Conservation (phyloP, 2,888 invertebrate species). For the Sialis fuliginosa region DNA sequence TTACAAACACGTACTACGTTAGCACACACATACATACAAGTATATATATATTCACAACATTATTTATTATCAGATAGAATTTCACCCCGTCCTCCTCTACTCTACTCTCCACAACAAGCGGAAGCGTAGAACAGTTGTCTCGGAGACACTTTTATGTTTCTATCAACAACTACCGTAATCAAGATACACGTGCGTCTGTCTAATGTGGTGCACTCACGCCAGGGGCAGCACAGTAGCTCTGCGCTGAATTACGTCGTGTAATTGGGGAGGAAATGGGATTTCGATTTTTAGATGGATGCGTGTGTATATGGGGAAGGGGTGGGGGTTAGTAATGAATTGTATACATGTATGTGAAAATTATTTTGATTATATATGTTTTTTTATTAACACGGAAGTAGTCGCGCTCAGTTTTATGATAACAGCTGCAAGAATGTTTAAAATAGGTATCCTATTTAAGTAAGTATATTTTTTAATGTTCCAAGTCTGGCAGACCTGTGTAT, state of each 20-base stretch:
- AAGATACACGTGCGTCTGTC: slow-evolving; percentile 12
- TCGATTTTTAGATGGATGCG: neutral
- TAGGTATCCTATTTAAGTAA: too few relatives aligned
- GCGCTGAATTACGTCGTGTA: neutral
- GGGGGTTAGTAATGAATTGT: too few relatives aligned
- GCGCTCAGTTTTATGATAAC: too few relatives aligned
- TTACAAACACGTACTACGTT: neutral
- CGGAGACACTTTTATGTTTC: slow-evolving; percentile 10
- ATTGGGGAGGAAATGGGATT: neutral
- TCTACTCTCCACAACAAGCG: neutral
- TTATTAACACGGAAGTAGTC: too few relatives aligned
- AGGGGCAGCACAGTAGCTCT: neutral
- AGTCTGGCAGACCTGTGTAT: too few relatives aligned
- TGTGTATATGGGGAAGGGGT: too few relatives aligned
- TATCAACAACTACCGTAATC: slow-evolving; percentile 11
- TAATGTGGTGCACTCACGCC: slow-evolving; percentile 5
- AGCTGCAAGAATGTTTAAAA: too few relatives aligned
- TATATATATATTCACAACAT: neutral
- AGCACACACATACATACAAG: neutral
- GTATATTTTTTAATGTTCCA: too few relatives aligned
- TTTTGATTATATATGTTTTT: too few relatives aligned
- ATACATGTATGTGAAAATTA: too few relatives aligned
- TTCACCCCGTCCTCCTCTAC: too few relatives aligned
- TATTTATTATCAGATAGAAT: too few relatives aligned
- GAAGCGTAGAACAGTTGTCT: slow-evolving; percentile 1